Evolutionary conservation across 2,113 vertebrate species (phyloP).

Genomic region (Lethenteron reissneri): DNA sequence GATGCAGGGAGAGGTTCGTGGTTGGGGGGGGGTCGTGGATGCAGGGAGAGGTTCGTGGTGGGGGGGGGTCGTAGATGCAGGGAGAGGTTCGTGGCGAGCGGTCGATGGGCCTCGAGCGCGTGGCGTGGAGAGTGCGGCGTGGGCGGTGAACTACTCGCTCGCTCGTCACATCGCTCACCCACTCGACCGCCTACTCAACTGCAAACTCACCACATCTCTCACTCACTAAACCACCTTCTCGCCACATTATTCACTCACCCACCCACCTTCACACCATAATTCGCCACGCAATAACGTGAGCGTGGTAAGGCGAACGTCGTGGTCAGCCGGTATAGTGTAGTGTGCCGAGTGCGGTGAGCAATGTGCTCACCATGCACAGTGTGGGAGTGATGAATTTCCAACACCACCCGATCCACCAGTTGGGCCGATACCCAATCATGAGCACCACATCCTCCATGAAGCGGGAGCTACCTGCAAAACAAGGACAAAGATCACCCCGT

Average conservation of each 20-base stretch:
- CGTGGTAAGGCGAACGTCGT: not conserved
- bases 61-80: not conserved
- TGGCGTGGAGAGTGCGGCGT: not conserved
- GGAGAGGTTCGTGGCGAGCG: not conserved
- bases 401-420: constrained; percentile 91
- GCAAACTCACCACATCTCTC: too few species aligned
- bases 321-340: not conserved
- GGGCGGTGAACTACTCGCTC: not conserved
- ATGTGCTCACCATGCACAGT: constrained; percentile 57
- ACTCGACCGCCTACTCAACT: not conserved
- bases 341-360: not conserved
- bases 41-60: too few species aligned
- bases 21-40: too few species aligned
- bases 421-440: constrained; percentile 83
- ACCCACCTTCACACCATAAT: too few species aligned
- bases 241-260: too few species aligned
- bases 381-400: constrained; percentile 70
- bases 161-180: not conserved
- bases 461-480: constrained; percentile 50
- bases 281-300: not conserved
- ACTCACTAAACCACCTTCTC: too few species aligned
- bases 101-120: not conserved
- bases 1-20: too few species aligned
- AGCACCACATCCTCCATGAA: constrained; percentile 82
- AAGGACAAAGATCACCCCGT: not conserved